Percentiles rank a stretch among this genome's conserved stretches.
phyloP scores from a whole-genome alignment of 2,888 invertebrate species.

The Dascillus cervinus region DNA sequence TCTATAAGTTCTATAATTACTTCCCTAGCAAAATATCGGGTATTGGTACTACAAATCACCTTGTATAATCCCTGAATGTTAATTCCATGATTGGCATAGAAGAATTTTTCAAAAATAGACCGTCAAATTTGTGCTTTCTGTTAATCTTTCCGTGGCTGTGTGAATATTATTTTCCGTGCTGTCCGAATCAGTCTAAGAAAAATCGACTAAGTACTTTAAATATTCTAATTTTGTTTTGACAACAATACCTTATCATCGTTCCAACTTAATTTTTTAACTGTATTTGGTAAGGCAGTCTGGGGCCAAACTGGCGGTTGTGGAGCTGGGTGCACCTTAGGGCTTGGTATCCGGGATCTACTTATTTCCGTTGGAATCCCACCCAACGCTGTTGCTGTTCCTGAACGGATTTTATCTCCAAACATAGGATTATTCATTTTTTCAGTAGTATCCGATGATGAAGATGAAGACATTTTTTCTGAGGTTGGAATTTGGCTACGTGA shows the following conservation, averaged over 20 bases:
- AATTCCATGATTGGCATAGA: constrained; percentile 8
- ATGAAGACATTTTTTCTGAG: constrained; percentile 30
- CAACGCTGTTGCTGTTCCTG: constrained; percentile 35
- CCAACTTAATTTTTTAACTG: constrained; percentile 75
- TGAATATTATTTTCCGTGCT: constrained; percentile 44
- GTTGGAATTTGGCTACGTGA: constrained; percentile 25
- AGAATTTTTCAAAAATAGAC: constrained; percentile 46
- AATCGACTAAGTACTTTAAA: constrained; percentile 2
- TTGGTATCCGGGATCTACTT: constrained; percentile 33
- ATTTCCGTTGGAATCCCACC: constrained; percentile 42
- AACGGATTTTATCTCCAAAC: constrained; percentile 38
- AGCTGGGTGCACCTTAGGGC: constrained; percentile 44
- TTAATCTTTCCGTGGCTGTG: constrained; percentile 38
- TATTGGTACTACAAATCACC: too few species aligned
- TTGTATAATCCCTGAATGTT: too few species aligned
- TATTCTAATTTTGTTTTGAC: neutral
- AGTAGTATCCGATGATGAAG: constrained; percentile 22
- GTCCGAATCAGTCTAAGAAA: constrained; percentile 44
- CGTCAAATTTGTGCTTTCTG: constrained; percentile 50
- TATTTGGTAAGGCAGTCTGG: constrained; percentile 56
- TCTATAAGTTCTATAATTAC: too few species aligned
- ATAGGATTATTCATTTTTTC: constrained; percentile 36
- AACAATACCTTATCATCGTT: constrained; percentile 49
- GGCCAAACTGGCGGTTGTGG: constrained; percentile 54
- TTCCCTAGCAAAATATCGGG: too few species aligned